Base-by-base conservation (phyloP, 2,113 vertebrate species). In the Phalacrocorax pelagicus region DNA sequence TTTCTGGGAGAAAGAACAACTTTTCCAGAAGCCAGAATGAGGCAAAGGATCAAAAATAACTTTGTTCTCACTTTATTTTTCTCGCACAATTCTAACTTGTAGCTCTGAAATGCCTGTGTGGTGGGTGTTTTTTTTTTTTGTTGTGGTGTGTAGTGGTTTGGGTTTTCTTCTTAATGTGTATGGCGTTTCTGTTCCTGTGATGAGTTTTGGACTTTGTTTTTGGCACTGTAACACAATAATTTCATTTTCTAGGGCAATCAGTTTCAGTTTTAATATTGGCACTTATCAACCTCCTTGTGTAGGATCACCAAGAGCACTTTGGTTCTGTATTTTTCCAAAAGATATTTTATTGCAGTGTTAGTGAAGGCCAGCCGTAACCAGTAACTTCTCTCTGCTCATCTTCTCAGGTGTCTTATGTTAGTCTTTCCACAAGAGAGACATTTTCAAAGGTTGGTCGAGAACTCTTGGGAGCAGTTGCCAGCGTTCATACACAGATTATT, bases 391-490 rank as follows among this genome's bases (percentile, higher is more conserved):
- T 57, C 20, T 93, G 27, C 49, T 92, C 9, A 0, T 73, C 22
- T 66, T 65, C 58, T 70, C 95, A 99, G 99, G 99, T 99, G 20
- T 99, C 99, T 54, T 99, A 99, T 23, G 98, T 99, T 44, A 98
- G 98, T 42, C 95, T 99, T 93, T 98, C 98, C 36, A 99, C 99
- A 47, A 98, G 99, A 97, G 99, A 99, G 96, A 99, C 98, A 1
- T 99, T 99, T 94, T 99, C 99, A 27, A 99, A 99, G 96, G 99
- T 99, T 63, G 99, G 99, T 34, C 98, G 99, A 38, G 99, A 99
- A 51, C 98, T 99, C 83, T 90, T 99, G 93, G 98, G 98, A 80
- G 97, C 98, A 55, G 99, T 99, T 85, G 99, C 99, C 49, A 97
- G 98, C 61, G 96, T 98, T 81, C 99, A 99, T 74, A 99, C 98